Evolutionary conservation across 2,113 vertebrate genomes (phyloP).

Genomic region (Hoplias malabaricus): DNA sequence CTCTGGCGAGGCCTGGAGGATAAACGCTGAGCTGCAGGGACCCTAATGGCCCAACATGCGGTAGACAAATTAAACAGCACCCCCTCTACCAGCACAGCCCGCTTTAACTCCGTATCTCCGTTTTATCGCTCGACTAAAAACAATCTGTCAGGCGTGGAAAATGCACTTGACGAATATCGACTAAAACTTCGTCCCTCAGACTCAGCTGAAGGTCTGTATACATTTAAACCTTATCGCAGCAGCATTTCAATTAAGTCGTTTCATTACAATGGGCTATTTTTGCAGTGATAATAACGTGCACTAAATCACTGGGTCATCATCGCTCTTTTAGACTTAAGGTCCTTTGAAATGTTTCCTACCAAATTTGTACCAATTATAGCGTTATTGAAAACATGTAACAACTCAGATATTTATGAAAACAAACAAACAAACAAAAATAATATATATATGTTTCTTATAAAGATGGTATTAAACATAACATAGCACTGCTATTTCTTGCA

Average conservation of each 20-base stretch:
- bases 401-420: too few relatives aligned
- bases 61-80: neutral
- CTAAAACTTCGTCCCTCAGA: neutral
- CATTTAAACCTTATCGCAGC: neutral
- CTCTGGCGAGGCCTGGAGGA: neutral
- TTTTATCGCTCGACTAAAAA: neutral
- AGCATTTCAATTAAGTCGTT: neutral
- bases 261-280: neutral
- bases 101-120: too few relatives aligned
- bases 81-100: neutral
- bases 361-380: too few relatives aligned
- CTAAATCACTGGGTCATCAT: neutral
- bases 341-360: too few relatives aligned
- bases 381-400: too few relatives aligned
- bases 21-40: conserved; percentile 6
- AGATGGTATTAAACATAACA: too few relatives aligned
- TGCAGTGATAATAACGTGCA: neutral
- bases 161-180: neutral
- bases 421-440: too few relatives aligned
- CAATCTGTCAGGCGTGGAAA: neutral
- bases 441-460: too few relatives aligned
- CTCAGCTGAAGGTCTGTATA: neutral
- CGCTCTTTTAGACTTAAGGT: too few relatives aligned
- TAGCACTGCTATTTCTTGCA: too few relatives aligned
- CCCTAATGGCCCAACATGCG: conserved; percentile 12